phyloP scores from a whole-genome alignment of 1,140 invertebrate species.

The Lycorma delicatula region DNA sequence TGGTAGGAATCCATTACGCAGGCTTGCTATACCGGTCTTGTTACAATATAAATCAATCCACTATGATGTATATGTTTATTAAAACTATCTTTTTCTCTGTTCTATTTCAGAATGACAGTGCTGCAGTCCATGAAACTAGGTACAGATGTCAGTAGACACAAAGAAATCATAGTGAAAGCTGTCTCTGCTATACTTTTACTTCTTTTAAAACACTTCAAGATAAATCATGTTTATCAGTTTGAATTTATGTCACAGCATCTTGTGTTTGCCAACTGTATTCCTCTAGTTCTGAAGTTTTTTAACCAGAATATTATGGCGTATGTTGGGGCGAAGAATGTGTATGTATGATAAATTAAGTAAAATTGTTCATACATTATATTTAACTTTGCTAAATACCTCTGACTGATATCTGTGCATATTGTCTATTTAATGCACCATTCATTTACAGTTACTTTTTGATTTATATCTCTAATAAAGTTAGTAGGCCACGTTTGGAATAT shows the following conservation, averaged over 20 bases:
- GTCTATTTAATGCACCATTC: no score
- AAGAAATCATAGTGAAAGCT: slow-evolving; percentile 98
- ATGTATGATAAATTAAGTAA: slow-evolving; percentile 35
- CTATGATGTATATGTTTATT: no score
- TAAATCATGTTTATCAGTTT: slow-evolving; percentile 99
- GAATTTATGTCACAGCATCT: slow-evolving; percentile 99
- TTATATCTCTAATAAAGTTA: no score
- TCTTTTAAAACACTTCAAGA: slow-evolving; percentile 94
- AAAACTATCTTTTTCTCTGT: neutral
- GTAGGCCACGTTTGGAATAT: no score
- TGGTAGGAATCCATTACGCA: no score
- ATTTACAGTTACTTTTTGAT: no score
- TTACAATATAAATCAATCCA: no score
- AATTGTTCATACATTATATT: no score
- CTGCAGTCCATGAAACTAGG: slow-evolving; percentile 95
- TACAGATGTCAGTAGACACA: slow-evolving; percentile 96
- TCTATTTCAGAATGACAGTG: slow-evolving; percentile 66
- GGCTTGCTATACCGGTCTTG: no score
- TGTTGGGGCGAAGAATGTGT: slow-evolving; percentile 89
- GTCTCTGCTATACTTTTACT: slow-evolving; percentile 90
- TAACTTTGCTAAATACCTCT: no score
- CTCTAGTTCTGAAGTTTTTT: slow-evolving; percentile 96
- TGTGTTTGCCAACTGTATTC: slow-evolving; percentile 99
- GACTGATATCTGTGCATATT: no score
- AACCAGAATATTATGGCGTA: slow-evolving; percentile 97